Base-by-base conservation (phyloP, 2,113 vertebrate genomes). In the Chloropsis hardwickii region DNA sequence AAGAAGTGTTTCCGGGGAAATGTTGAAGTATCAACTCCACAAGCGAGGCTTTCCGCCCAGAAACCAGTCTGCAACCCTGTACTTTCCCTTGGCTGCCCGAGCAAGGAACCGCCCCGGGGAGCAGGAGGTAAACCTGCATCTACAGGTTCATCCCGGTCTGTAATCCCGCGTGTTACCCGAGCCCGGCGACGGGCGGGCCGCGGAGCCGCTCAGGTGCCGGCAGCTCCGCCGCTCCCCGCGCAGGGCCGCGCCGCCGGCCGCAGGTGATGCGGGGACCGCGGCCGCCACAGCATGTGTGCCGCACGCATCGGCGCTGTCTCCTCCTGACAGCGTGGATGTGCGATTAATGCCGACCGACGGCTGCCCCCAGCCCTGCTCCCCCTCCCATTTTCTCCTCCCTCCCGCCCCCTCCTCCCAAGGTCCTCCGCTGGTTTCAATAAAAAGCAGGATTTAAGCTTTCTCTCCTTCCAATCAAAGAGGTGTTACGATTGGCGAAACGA, bases 401-500 rank as follows among this genome's bases (percentile, higher is more conserved):
- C 60, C 53, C 44, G 13, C 35, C 67, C 37, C 31, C 50, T 58
- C 50, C 42, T 69, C 77, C 64, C 76, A 1, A 47, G 42, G 35
- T 86, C 77, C 65, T 83, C n/a, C 60, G 25, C 86, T 67, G 95
- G 80, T 89, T 94, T 94, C 89, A 92, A 70, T 90, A 93, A 86
- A 80, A 88, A 18, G 39, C 80, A 78, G 92, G 60, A 80, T 86
- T 80, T 83, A 31, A 70, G 64, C 69, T 86, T 90, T 92, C 60
- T 51, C 56, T 53, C 80, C 42, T 73, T 77, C 80, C 15, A 83
- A 84, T 78, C 80, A 54, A 90, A 90, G 90, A 82, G 61, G 67
- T 83, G 84, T 80, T 92, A 60, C 44, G 24, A 73, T 45, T 45
- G 82, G 82, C 37, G 35, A 86, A 93, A 81, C 39, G 47, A 83